Evolutionary conservation across 1,140 invertebrate species (phyloP).

Genomic region (Heliconius himera): DNA sequence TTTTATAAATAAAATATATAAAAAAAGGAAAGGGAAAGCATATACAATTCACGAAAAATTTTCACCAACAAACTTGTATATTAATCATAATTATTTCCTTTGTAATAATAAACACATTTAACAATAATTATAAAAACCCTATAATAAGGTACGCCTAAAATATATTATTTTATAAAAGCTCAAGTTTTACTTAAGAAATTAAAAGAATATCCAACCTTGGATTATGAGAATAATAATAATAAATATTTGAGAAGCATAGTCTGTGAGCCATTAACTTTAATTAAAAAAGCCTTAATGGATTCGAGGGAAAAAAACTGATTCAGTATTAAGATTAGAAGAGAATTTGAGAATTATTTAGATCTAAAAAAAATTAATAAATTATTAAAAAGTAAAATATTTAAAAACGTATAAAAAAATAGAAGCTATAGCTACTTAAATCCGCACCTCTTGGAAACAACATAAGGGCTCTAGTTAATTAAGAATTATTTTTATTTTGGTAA

Average conservation of each 20-base stretch:
- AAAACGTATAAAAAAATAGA: no score
- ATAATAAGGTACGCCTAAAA: not conserved
- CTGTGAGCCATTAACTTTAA: constrained; percentile 1
- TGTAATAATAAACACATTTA: not conserved
- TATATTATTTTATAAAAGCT: not conserved
- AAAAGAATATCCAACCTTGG: not conserved
- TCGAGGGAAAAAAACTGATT: not conserved
- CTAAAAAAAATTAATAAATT: no score
- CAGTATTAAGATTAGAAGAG: not conserved
- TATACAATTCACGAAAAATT: no score
- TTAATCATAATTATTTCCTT: no score
- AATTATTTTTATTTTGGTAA: no score
- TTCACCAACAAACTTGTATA: no score
- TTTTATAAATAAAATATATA: no score
- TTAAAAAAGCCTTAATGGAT: constrained; percentile 12
- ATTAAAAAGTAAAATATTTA: no score
- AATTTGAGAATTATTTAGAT: not conserved
- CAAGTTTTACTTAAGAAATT: constrained; percentile 8
- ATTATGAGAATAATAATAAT: constrained; percentile 7
- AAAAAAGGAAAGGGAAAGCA: no score
- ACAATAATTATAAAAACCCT: not conserved
- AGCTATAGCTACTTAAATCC: no score
- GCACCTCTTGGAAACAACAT: no score
- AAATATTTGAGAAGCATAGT: not conserved
- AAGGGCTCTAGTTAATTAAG: no score